Conservation (phyloP, 1,140 invertebrate species). For the Drosophila pruinosa region DNA sequence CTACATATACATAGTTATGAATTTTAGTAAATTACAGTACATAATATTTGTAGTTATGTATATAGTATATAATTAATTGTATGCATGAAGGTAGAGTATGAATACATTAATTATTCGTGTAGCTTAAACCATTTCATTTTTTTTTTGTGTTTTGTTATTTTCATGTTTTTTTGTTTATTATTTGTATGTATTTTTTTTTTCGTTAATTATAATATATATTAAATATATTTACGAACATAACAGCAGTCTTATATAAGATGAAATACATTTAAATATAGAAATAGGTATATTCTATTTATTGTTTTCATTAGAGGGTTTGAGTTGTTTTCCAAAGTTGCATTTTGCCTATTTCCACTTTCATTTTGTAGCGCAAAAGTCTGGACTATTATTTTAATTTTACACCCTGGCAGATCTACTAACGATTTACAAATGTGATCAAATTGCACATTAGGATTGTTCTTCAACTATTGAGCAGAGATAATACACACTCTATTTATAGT, state of each 20-base stretch:
- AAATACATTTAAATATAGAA: constrained; percentile 71
- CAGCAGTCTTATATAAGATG: constrained; percentile 83
- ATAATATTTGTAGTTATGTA: constrained; percentile 42
- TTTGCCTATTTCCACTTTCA: constrained; percentile 30
- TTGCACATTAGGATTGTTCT: background rate
- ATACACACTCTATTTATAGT: background rate
- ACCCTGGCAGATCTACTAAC: background rate
- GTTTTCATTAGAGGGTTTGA: constrained; percentile 73
- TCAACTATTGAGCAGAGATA: constrained; percentile 9
- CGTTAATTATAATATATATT: constrained; percentile 78
- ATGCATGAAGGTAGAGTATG: constrained; percentile 60
- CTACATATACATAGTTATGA: constrained; percentile 65
- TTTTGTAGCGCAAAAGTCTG: constrained; percentile 35
- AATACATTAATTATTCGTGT: constrained; percentile 61
- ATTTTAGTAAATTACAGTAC: constrained; percentile 73
- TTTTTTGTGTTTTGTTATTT: constrained; percentile 42
- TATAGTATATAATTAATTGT: constrained; percentile 41
- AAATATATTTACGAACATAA: constrained; percentile 83
- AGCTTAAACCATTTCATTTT: constrained; percentile 32
- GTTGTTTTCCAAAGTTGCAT: constrained; percentile 56
- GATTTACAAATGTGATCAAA: background rate
- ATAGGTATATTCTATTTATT: constrained; percentile 72
- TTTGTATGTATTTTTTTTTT: constrained; percentile 59
- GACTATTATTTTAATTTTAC: background rate
- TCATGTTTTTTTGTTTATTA: constrained; percentile 37